These are phyloP conservation scores for Cataglyphis altisquamis DNA, from an alignment of 2,888 invertebrate species.

Conservation along the genomic window DNA sequence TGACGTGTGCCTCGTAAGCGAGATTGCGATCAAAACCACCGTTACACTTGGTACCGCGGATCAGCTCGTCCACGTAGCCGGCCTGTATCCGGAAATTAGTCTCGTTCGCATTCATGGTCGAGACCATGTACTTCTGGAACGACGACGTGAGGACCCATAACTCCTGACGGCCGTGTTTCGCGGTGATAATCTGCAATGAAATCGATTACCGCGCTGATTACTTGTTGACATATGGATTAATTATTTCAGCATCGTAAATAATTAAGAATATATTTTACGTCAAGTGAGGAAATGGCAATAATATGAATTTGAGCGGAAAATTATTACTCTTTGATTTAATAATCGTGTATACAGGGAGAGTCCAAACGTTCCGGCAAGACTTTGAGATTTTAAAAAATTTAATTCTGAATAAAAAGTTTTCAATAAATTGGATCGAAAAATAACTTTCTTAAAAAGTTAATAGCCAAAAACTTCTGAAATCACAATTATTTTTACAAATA, in stretches of 20 bases:
- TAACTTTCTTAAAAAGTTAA: too few relatives aligned
- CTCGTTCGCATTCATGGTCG: constrained; percentile 85
- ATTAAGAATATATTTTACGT: not conserved
- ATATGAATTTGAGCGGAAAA: not conserved
- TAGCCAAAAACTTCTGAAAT: too few relatives aligned
- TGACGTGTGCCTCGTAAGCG: not conserved
- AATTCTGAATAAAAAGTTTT: too few relatives aligned
- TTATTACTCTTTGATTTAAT: not conserved
- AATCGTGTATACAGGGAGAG: not conserved
- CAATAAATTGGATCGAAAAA: too few relatives aligned
- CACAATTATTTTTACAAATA: too few relatives aligned
- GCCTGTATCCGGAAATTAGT: constrained; percentile 92
- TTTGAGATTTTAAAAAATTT: too few relatives aligned
- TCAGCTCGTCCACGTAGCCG: constrained; percentile 87
- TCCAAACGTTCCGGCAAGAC: too few relatives aligned
- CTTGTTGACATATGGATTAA: not conserved
- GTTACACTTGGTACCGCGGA: constrained; percentile 88
- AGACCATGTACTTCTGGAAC: constrained; percentile 82
- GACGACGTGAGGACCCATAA: constrained; percentile 81
- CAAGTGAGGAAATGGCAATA: not conserved
- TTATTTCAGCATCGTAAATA: not conserved
- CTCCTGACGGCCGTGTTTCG: constrained; percentile 73
- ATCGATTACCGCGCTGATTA: not conserved
- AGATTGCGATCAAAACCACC: constrained; percentile 46
- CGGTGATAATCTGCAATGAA: constrained; percentile 75